phyloP scores from a whole-genome alignment of 64 coral and sea anemone genomes.

The Dendronephthya gigantea region DNA sequence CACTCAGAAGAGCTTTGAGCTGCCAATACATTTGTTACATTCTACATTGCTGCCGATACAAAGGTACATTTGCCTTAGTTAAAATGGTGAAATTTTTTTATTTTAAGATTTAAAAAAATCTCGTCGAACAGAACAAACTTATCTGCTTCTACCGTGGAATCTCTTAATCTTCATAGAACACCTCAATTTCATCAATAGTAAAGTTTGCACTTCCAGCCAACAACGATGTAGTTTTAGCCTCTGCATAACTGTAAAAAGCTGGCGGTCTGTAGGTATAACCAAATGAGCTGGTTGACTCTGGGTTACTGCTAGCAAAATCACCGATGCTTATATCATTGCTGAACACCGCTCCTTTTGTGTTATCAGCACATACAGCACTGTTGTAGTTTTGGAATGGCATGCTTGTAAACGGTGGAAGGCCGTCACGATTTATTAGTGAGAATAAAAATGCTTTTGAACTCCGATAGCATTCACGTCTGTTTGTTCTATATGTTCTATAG shows the following conservation, averaged over 20 bases:
- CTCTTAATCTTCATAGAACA: not conserved
- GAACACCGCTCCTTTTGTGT: not conserved
- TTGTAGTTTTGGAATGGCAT: not conserved
- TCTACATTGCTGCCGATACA: too few relatives aligned
- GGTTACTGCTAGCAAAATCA: not conserved
- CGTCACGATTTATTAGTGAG: not conserved
- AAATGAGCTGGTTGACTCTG: not conserved
- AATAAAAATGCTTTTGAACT: not conserved
- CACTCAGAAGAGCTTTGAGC: too few relatives aligned
- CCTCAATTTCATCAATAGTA: not conserved
- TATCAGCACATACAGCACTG: not conserved
- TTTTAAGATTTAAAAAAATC: too few relatives aligned
- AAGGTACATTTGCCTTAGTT: too few relatives aligned
- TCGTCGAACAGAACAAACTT: too few relatives aligned
- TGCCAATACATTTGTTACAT: too few relatives aligned
- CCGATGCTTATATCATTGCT: not conserved
- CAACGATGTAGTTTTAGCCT: not conserved
- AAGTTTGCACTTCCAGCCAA: slow-evolving; percentile 4
- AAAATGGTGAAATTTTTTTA: too few relatives aligned
- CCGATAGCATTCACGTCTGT: not conserved
- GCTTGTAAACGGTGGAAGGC: not conserved
- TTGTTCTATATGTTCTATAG: too few relatives aligned
- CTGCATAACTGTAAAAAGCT: not conserved
- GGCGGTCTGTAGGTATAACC: not conserved
- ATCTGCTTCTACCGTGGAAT: too few relatives aligned